Evolutionary conservation across 2,888 invertebrate genomes (phyloP), one percentile per base, ranked within the genome.

Genomic region (Ditula angustiorana): DNA sequence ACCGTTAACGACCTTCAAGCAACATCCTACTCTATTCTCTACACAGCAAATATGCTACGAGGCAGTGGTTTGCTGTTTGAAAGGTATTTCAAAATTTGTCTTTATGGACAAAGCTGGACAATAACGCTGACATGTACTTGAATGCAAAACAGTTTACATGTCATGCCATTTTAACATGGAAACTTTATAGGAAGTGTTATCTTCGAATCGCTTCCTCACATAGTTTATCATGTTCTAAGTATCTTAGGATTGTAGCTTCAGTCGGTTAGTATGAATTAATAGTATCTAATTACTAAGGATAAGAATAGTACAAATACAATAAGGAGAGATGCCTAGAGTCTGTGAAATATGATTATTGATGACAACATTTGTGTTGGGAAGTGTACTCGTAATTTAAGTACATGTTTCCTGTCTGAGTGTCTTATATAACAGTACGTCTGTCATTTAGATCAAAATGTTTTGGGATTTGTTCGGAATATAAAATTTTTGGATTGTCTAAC

Each of bases 61-160:
- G 57, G 64, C 56, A 65, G 68, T 61, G 72, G 70, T 52, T 5
- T 46, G 0, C 5, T n/a, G 21, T 28, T 26, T 1, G 0, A 47
- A 26, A 13, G 26, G 56, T 28, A 49, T 53, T 37, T 21, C 11
- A 37, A 58, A 52, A 21, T 41, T 58, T 47, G 60, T 37, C 23
- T 46, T 37, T 19, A n/a, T 30, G 75, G 83, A 86, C 85, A 86
- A 87, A 82, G 79, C 86, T 80, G 84, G 81, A 90, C 87, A 88
- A 90, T 89, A 88, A 86, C 81, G 79, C 76, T 87, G 88, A 89
- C 86, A 86, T 87, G 85, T 85, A 84, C 79, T 86, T 86, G 85
- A 87, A 91, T 90, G 87, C 88, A 87, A 90, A 92, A 84, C 83
- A 86, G 86, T 83, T 84, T 84, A 82, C 82, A 82, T 87, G 86